Base-by-base conservation (phyloP, 2,113 vertebrate genomes). In the Tor tambroides region DNA sequence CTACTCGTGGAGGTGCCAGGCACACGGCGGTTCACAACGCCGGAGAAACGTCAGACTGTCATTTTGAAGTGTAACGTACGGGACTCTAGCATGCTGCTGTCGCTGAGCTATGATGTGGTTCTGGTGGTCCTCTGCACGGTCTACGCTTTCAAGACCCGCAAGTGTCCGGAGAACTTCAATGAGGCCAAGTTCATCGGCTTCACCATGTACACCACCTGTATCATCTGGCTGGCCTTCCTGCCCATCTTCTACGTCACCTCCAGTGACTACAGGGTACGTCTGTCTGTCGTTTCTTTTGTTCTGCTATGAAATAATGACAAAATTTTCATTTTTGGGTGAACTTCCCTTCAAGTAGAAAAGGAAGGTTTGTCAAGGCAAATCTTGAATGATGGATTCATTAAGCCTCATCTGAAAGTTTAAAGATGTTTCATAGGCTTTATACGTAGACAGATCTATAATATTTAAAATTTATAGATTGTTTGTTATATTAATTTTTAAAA, bases 171-270 rank as follows among this genome's bases (percentile, higher is more conserved):
- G 94, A 99, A 99, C 92, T 99, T 99, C 96, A 99, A 99, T 0
- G 98, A 99, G 94, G 98, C 98, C 92, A 99, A 99, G 94, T 99
- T 99, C 92, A 99, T 99, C 86, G 98, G 98, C 91, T 99, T 99
- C 93, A 99, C 98, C 85, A 99, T 99, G 98, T 99, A 99, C 72
- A 99, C 98, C 81, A 99, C 98, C 0, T 99, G 98, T 92, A 99
- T 99, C 94, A 99, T 99, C 91, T 99, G 98, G 98, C 95, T 99
- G 94, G 98, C 98, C 51, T 99, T 99, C 91, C 97, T 99, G 56
- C 98, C 98, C 21, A 99, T 99, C 95, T 99, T 99, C 95, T 99
- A 99, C 87, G 98, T 99, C 92, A 99, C 98, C n/a, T 99, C 98
- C 54, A 99, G 97, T 88, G 98, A 99, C 94, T 99, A 99, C 96